Base-by-base conservation (phyloP, 2,797 vertebrate genomes). In the Oryzias sinensis region DNA sequence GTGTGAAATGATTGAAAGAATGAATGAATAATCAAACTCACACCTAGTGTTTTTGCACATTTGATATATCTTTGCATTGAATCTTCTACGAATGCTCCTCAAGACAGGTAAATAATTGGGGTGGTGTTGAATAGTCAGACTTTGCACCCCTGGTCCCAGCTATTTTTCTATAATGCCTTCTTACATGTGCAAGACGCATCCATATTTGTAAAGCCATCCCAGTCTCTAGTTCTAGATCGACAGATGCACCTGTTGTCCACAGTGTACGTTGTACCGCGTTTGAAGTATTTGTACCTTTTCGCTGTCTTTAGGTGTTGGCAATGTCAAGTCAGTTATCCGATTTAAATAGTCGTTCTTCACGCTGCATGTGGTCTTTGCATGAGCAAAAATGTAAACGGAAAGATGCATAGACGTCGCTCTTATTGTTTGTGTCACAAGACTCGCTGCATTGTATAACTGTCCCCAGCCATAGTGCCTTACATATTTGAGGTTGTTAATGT, bases 111-210 rank as follows among this genome's bases (percentile, higher is more conserved):
- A 95, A 94, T 95, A 95, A 94, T 66, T 86, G 93, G 93, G 91
- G 93, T 90, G 89, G 88, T 87, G 86, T 89, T 82, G 77, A 86
- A 85, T 93, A 92, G 87, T 92, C 91, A 93, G 91, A 78, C 91
- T 94, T 94, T 92, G 91, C 93, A 94, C 94, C 94, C 91, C 88
- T 64, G 70, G 80, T 83, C 88, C 89, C 83, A 92, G 90, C 92
- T 98, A 97, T 98, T 98, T 98, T 93, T 99, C 95, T 97, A 97
- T 96, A 97, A 97, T 96, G 96, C 97, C 96, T 98, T 98, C 95
- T 96, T 94, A 95, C 93, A 91, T 96, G 96, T 97, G 95, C 94
- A 94, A 97, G 95, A 98, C 94, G 94, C 94, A 92, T 94, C 90
- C 92, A 91, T 92, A 92, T 97, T 97, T 95, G 95, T 97, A 94